These are phyloP conservation scores for Sebastes taczanowskii DNA, from an alignment of 2,797 vertebrate genomes.

Conservation along the genomic window DNA sequence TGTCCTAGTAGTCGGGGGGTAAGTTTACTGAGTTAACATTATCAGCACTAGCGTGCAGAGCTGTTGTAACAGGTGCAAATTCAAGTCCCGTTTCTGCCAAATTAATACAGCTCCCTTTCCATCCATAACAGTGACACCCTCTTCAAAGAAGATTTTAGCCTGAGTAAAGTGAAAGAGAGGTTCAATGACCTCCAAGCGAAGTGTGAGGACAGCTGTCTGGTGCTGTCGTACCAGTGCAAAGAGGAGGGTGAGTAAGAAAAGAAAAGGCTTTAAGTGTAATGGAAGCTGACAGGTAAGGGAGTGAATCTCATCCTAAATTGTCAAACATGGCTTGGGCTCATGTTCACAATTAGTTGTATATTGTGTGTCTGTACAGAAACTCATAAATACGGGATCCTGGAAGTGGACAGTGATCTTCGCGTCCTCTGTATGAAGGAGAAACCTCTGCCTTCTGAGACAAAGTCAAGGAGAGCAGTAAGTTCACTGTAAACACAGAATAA, in stretches of 20 bases:
- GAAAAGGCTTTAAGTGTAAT: not conserved
- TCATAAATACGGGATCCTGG: slow-evolving; percentile 85
- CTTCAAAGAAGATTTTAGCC: slow-evolving; percentile 87
- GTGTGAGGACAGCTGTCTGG: slow-evolving; percentile 71
- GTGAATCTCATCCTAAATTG: too few species aligned
- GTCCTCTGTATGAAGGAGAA: slow-evolving; percentile 84
- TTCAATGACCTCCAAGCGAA: slow-evolving; percentile 69
- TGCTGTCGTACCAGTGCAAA: slow-evolving; percentile 84
- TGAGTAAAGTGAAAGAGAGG: slow-evolving; percentile 62
- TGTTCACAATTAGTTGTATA: not conserved
- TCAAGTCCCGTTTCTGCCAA: not conserved
- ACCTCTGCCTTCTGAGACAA: slow-evolving; percentile 78
- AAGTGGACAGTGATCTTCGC: slow-evolving; percentile 75
- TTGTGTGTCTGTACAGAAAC: slow-evolving; percentile 74
- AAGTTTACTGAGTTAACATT: not conserved
- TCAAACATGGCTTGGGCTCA: not conserved
- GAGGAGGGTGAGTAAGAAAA: slow-evolving; percentile 77
- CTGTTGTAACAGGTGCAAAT: not conserved
- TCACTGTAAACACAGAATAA: not conserved
- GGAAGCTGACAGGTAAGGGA: not conserved
- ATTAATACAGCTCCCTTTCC: not conserved
- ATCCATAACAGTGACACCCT: slow-evolving; percentile 81
- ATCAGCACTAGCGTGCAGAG: not conserved
- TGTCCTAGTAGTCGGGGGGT: slow-evolving; percentile 85
- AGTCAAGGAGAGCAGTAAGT: slow-evolving; percentile 84